A percentile compares a stretch with the other conserved stretches of the same genome.
Evolutionary conservation across 1,140 invertebrate genomes (phyloP).

Genomic region (Bombus affinis): DNA sequence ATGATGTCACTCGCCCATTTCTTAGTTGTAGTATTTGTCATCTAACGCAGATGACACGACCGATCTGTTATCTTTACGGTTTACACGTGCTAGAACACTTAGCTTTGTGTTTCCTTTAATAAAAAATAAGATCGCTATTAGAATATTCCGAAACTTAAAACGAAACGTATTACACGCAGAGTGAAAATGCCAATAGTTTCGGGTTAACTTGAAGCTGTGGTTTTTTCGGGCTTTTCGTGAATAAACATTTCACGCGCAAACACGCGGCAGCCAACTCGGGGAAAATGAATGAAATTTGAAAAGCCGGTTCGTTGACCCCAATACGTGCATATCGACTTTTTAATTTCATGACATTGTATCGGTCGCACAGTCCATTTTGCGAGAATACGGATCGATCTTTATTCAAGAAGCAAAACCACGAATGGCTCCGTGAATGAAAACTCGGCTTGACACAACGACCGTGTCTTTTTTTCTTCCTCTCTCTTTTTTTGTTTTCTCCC

Average conservation of each 20-base stretch:
- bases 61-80: constrained; percentile 58
- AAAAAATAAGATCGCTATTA: not conserved
- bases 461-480: not conserved
- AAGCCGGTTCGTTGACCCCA: not conserved
- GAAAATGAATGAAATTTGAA: not conserved
- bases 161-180: constrained; percentile 58
- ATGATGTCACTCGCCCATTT: constrained; percentile 69
- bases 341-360: not conserved
- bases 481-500: not conserved
- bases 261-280: not conserved
- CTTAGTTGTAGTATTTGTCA: constrained; percentile 73
- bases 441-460: not conserved
- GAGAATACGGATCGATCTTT: not conserved
- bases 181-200: constrained; percentile 11
- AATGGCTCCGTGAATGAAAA: constrained; percentile 8
- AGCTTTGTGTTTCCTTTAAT: constrained; percentile 8
- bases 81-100: constrained; percentile 16
- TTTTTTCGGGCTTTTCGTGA: not conserved
- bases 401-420: not conserved
- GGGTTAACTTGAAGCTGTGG: not conserved
- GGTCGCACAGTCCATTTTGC: not conserved
- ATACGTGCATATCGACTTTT: not conserved
- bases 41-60: constrained; percentile 69
- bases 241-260: constrained; percentile 26
- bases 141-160: constrained; percentile 1